Conservation (phyloP, 2,888 invertebrate genomes). For the Acrocyrtus sp. region DNA sequence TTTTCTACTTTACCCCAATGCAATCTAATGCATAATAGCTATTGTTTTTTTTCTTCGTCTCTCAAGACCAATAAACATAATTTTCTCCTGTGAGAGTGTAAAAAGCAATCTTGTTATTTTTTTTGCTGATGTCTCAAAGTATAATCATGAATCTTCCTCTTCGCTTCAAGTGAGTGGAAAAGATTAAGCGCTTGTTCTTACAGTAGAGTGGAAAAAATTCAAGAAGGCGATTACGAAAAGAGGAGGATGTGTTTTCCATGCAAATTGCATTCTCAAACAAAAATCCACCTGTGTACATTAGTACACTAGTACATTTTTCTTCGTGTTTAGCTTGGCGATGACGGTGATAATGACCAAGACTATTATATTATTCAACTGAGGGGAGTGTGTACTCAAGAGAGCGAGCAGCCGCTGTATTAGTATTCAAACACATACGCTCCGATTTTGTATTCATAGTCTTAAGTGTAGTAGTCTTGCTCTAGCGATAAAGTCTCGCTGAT, state of each 20-base stretch:
- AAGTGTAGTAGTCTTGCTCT: no score
- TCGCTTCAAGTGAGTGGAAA: not conserved
- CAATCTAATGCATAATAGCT: no score
- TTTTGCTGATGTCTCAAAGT: conserved; percentile 24
- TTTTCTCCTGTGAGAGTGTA: conserved; percentile 28
- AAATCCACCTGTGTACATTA: no score
- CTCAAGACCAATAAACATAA: conserved; percentile 24
- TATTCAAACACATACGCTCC: no score
- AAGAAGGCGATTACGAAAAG: not conserved
- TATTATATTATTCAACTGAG: no score
- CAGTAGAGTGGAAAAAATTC: not conserved
- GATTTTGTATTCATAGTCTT: no score
- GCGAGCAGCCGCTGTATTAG: no score
- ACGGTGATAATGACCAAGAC: not conserved
- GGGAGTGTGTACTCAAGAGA: no score
- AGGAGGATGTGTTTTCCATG: conserved; percentile 39
- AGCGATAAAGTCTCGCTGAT: no score
- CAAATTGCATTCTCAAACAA: conserved; percentile 37
- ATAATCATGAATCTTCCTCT: conserved; percentile 23
- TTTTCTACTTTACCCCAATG: no score
- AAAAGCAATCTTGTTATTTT: conserved; percentile 37
- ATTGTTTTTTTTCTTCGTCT: no score
- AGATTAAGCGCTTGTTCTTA: not conserved
- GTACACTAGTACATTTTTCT: conserved; percentile 6
- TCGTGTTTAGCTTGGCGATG: conserved; percentile 2